Percentiles rank a stretch among this genome's conserved stretches.
Evolutionary conservation across 2,113 vertebrate genomes (phyloP).

Genomic region (Puffinus mauretanicus): DNA sequence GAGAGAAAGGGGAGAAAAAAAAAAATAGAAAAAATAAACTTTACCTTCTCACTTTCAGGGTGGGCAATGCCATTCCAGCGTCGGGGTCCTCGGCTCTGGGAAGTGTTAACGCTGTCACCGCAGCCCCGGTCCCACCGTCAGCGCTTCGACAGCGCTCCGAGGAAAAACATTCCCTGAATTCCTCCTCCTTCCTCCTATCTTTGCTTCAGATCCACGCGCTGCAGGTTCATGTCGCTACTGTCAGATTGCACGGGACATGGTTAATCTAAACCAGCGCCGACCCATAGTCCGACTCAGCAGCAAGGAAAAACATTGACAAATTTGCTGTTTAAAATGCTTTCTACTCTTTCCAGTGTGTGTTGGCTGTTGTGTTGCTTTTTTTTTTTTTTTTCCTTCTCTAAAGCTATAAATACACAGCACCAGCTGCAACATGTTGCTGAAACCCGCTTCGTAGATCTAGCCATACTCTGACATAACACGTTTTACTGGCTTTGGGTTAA

Average conservation of each 20-base stretch:
- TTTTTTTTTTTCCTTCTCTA: background rate
- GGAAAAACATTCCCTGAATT: slow-evolving; percentile 81
- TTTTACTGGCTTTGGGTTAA: slow-evolving; percentile 82
- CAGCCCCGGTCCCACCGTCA: slow-evolving; percentile 56
- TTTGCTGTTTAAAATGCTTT: slow-evolving; percentile 44
- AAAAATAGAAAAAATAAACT: slow-evolving; percentile 94
- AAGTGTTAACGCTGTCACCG: slow-evolving; percentile 93
- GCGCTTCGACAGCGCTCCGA: slow-evolving; percentile 53
- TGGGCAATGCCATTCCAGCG: slow-evolving; percentile 91
- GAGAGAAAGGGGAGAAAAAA: slow-evolving; percentile 73
- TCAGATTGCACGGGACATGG: slow-evolving; percentile 72
- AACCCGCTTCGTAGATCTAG: slow-evolving; percentile 76
- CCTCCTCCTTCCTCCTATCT: slow-evolving; percentile 61
- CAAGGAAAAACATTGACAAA: slow-evolving; percentile 13
- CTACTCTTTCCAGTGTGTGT: slow-evolving; percentile 24
- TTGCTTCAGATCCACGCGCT: slow-evolving; percentile 32
- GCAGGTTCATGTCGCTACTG: slow-evolving; percentile 71
- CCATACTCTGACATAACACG: slow-evolving; percentile 80
- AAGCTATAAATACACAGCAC: slow-evolving; percentile 57
- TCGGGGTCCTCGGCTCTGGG: slow-evolving; percentile 85
- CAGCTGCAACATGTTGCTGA: slow-evolving; percentile 83
- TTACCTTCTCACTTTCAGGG: slow-evolving; percentile 90
- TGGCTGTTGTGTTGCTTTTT: slow-evolving; percentile 13
- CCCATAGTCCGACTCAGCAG: background rate
- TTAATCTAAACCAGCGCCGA: slow-evolving; percentile 71